Percentiles rank a stretch among this genome's conserved stretches.
Conservation (phyloP, 2,888 invertebrate genomes). For the Chymomyza procnemis region DNA sequence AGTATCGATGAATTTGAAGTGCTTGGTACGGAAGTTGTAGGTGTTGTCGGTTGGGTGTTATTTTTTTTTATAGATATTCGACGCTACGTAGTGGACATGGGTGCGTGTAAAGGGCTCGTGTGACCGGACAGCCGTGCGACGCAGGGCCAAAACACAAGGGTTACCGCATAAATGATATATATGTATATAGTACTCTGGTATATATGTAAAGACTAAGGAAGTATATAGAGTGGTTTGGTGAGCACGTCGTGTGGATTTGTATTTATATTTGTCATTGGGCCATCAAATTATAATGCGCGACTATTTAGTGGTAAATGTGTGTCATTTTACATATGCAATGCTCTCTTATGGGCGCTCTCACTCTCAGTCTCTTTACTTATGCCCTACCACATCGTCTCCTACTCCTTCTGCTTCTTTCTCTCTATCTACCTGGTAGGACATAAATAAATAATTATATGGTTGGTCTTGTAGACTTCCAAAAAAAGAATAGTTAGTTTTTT, state of each 20-base stretch:
- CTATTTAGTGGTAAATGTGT: conserved; percentile 67
- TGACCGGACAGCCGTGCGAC: conserved; percentile 64
- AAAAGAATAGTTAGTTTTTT: too few species aligned
- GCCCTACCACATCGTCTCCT: too few species aligned
- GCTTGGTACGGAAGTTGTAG: conserved; percentile 16
- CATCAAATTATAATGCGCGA: conserved; percentile 71
- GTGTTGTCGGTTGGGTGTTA: background rate
- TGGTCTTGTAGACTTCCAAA: too few species aligned
- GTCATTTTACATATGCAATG: conserved; percentile 49
- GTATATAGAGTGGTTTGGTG: conserved; percentile 16
- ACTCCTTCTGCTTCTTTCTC: too few species aligned
- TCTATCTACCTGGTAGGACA: too few species aligned
- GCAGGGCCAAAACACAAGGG: conserved; percentile 56
- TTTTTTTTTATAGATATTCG: background rate
- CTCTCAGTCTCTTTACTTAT: conserved; percentile 5
- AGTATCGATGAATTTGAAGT: conserved; percentile 72
- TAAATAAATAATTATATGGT: too few species aligned
- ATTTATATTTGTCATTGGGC: conserved; percentile 52
- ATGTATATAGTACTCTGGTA: conserved; percentile 15
- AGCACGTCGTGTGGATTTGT: conserved; percentile 11
- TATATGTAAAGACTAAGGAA: conserved; percentile 11
- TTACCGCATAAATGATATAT: conserved; percentile 23
- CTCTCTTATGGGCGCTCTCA: conserved; percentile 1
- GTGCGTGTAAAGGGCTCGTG: conserved; percentile 35
- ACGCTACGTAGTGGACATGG: background rate